Percentiles rank a stretch among this genome's conserved stretches.
Conservation (phyloP, 2,113 vertebrate species). For the Eptesicus fuscus region DNA sequence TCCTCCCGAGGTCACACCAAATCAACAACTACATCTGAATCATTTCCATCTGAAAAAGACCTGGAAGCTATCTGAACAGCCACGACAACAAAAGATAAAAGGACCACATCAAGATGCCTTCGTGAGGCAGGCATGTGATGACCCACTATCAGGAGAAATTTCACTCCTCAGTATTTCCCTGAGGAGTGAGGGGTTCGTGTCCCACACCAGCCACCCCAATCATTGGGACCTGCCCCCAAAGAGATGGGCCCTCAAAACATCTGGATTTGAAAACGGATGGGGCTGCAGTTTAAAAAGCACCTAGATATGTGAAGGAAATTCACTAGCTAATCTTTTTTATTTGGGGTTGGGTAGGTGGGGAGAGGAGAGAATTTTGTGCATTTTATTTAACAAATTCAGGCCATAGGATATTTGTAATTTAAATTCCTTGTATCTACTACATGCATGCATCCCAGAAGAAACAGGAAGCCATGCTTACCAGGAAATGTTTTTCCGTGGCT, state of each 20-base stretch:
- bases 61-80: neutral
- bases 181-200: too few species aligned
- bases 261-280: neutral
- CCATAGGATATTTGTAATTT: constrained; percentile 22
- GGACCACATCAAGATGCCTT: neutral
- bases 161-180: neutral
- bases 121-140: neutral
- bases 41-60: neutral
- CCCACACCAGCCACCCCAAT: neutral
- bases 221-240: neutral
- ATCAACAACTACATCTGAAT: neutral
- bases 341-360: too few species aligned
- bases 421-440: neutral
- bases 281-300: neutral
- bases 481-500: constrained; percentile 17
- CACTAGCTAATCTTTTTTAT: neutral
- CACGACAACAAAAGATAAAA: neutral
- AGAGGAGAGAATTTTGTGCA: constrained; percentile 54
- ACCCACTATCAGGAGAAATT: neutral
- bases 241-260: neutral
- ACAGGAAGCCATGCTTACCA: neutral
- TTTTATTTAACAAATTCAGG: constrained; percentile 74
- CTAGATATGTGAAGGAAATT: neutral
- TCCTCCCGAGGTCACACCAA: neutral
- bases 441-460: neutral